Conservation (phyloP, 1,140 invertebrate species). For the Diplogasteroides magnus region DNA sequence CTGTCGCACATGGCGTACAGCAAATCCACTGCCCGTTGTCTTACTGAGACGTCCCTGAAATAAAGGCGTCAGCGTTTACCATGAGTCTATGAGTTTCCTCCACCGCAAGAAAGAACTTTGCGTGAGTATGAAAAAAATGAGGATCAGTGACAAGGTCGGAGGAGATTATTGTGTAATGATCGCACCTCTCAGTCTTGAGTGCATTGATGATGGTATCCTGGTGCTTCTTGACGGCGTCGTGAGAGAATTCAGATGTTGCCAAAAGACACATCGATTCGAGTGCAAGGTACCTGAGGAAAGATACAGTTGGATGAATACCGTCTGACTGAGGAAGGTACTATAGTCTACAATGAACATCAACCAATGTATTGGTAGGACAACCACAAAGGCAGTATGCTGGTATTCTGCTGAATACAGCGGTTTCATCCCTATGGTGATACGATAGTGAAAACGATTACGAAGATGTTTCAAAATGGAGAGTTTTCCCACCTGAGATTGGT, state of each 20-base stretch:
- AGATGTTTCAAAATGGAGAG: constrained; percentile 22
- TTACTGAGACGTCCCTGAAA: constrained; percentile 22
- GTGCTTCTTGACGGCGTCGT: constrained; percentile 99
- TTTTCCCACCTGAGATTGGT: constrained; percentile 77
- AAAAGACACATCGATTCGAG: constrained; percentile 98
- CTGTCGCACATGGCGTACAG: constrained; percentile 99
- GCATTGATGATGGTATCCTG: constrained; percentile 98
- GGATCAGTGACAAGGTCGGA: background rate
- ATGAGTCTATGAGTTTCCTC: too few species aligned
- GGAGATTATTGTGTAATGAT: constrained; percentile 5
- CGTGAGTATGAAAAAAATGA: background rate
- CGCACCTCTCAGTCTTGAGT: constrained; percentile 77
- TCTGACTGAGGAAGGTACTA: too few species aligned
- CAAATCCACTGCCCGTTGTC: constrained; percentile 93
- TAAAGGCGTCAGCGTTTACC: too few species aligned
- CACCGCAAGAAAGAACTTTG: too few species aligned
- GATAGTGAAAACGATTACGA: too few species aligned
- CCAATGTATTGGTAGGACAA: constrained; percentile 21
- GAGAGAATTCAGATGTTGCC: constrained; percentile 97
- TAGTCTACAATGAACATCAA: too few species aligned
- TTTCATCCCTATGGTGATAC: too few species aligned
- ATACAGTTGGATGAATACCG: too few species aligned
- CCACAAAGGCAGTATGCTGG: too few species aligned
- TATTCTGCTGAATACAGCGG: too few species aligned
- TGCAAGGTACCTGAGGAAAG: constrained; percentile 83